Evolutionary conservation across 2,113 vertebrate species (phyloP), one percentile per base, ranked within the genome.

Genomic region (Cephalopterus ornatus): DNA sequence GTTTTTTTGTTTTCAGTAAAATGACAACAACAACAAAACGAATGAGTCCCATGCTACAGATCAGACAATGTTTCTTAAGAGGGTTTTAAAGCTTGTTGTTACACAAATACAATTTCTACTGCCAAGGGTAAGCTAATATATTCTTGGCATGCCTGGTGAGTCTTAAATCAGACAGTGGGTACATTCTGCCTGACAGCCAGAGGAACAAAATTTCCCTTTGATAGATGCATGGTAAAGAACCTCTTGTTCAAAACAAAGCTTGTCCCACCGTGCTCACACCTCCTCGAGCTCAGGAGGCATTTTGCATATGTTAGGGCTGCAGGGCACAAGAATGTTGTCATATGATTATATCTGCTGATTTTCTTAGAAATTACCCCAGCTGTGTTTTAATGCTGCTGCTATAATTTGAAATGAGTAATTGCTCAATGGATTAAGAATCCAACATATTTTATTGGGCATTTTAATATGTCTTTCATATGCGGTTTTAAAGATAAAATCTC

Each of bases 21-120:
- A 92, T 28, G 74, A 61, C 91, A 92, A 33, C 56, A 91, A 68
- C 49, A 91, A 66, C 49, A 72, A 73, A 96, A 97, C 9, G 13
- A 92, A 96, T 42, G 72, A 92, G 90, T 96, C 96, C 96, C 97
- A 88, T 71, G 92, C 62, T 91, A 58, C 77, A 93, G 91, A 94
- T 91, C 94, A 92, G 90, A 84, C 92, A 59, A 47, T 8, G 41
- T 96, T 94, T 96, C 96, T 89, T 96, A 58, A 92, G 65, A 62
- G 76, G 30, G 56, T 82, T 96, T 87, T 78, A 76, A 50, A 88
- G 72, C 73, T 59, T 70, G 62, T 56, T 92, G 91, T 85, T 96
- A 91, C 96, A 97, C 95, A 95, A 95, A 97, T 33, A 35, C 94
- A 89, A 71, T 28, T 37, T 50, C 58, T 73, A 74, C 62, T 95